Percentiles rank a stretch among this genome's conserved stretches.
Evolutionary conservation across 2,113 vertebrate genomes (phyloP).

Genomic region (Piliocolobus tephrosceles): DNA sequence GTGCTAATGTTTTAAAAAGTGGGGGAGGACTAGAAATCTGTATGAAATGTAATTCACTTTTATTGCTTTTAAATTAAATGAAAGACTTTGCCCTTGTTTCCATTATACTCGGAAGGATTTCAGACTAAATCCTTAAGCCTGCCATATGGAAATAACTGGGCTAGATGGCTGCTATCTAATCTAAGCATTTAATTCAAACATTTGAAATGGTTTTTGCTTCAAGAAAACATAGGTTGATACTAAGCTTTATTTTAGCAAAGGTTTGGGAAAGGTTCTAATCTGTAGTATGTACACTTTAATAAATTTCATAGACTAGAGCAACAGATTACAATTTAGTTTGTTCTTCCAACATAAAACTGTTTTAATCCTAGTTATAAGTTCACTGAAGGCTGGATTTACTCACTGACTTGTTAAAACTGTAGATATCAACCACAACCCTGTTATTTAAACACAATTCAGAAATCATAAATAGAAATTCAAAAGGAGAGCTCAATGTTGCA

Average conservation of each 20-base stretch:
- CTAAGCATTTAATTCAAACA: slow-evolving; percentile 44
- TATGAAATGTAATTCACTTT: not conserved
- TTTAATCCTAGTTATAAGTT: slow-evolving; percentile 44
- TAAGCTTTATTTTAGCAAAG: not conserved
- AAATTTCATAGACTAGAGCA: not conserved
- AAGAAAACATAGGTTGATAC: not conserved
- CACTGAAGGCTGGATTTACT: not conserved
- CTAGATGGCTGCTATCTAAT: not conserved
- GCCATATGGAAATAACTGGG: slow-evolving; percentile 24
- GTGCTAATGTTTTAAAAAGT: slow-evolving; percentile 10
- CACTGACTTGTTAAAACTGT: slow-evolving; percentile 8
- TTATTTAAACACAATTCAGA: slow-evolving; percentile 50
- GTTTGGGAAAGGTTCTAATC: not conserved
- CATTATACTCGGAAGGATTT: slow-evolving; percentile 46
- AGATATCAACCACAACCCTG: not conserved
- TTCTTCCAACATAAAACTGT: slow-evolving; percentile 21
- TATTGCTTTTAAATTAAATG: not conserved
- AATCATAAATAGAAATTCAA: slow-evolving; percentile 55
- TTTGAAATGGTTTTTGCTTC: not conserved
- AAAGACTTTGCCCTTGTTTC: slow-evolving; percentile 25
- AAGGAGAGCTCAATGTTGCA: slow-evolving; percentile 25
- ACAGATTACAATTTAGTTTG: not conserved
- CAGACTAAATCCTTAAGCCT: not conserved
- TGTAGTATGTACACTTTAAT: not conserved
- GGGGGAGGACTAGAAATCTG: not conserved